Base-by-base conservation (phyloP, 2,797 vertebrate species). In the Poecilia velifera region DNA sequence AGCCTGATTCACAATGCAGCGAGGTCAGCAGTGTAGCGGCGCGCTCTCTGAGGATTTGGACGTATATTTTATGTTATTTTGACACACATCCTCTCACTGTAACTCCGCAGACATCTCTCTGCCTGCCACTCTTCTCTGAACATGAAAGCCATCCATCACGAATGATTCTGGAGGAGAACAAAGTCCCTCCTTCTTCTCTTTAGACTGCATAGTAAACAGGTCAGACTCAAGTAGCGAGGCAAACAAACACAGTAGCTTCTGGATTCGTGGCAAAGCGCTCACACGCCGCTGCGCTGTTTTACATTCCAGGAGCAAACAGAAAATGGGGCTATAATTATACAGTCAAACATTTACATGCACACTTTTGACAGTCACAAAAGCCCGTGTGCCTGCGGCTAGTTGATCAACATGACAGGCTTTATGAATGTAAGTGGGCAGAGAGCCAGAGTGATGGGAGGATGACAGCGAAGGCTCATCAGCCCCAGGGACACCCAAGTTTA, bases 381-480 rank as follows among this genome's bases (percentile, higher is more conserved):
- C 86, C 82, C 85, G 6, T 5, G 72, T 73, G 81, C 88, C 87
- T 64, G 76, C 62, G 82, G 92, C 86, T 83, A 85, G 82, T 89
- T 92, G 90, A 93, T 94, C 90, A 90, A 89, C 89, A 79, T 90
- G 92, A 92, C 91, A 90, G 90, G 77, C 83, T 85, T 90, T 84
- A 88, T 91, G 89, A 86, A 87, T 89, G 88, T 84, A 87, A 88
- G 86, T 89, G 87, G 78, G 88, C 74, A 79, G 88, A 89, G 80
- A 82, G 87, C 83, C 84, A 28, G 74, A 87, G 81, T 87, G 91
- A 92, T 88, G 84, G 73, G 84, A 92, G 82, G 89, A 87, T 90
- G 91, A 93, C 90, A 92, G 86, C 85, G 87, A 78, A 81, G 85
- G 88, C 87, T 90, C 83, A 87, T 78, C 82, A 84, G 89, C 93